Evolutionary conservation across 2,797 vertebrate genomes (phyloP).

Genomic region (Tadarida brasiliensis): DNA sequence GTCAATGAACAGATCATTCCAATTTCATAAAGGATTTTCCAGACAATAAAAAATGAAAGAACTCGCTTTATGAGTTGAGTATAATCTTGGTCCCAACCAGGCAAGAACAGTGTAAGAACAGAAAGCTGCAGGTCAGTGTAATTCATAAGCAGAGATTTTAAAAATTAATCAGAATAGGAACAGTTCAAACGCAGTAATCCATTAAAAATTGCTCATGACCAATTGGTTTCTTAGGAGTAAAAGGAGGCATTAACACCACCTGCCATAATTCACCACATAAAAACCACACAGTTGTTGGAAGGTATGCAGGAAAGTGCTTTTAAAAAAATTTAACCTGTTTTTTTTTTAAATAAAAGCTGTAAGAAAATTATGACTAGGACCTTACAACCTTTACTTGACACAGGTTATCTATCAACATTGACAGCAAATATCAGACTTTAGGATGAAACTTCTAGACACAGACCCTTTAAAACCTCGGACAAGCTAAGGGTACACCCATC

Average conservation of each 20-base stretch:
- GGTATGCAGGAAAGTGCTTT: not conserved
- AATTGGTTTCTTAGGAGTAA: not conserved
- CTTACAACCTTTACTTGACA: rapidly evolving
- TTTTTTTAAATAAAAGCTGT: not conserved
- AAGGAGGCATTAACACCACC: not conserved
- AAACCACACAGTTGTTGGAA: not conserved
- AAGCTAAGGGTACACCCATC: no score
- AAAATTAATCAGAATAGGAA: conserved; percentile 57
- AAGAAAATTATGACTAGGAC: not conserved
- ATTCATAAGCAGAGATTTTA: conserved; percentile 38
- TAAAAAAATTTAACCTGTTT: not conserved
- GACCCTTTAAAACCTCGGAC: not conserved
- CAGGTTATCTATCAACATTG: not conserved
- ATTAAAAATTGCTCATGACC: not conserved
- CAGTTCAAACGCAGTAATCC: conserved; percentile 13
- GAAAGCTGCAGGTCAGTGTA: conserved; percentile 13
- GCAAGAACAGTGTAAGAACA: not conserved
- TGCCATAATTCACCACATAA: not conserved
- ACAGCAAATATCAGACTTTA: rapidly evolving
- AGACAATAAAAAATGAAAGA: conserved; percentile 65
- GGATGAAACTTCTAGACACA: not conserved
- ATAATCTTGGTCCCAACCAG: conserved; percentile 48
- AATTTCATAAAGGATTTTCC: conserved; percentile 49
- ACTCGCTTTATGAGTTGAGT: conserved; percentile 53
- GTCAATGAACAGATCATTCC: conserved; percentile 29